Evolutionary conservation across 2,797 vertebrate species (phyloP).

Genomic region (Cuniculus paca): DNA sequence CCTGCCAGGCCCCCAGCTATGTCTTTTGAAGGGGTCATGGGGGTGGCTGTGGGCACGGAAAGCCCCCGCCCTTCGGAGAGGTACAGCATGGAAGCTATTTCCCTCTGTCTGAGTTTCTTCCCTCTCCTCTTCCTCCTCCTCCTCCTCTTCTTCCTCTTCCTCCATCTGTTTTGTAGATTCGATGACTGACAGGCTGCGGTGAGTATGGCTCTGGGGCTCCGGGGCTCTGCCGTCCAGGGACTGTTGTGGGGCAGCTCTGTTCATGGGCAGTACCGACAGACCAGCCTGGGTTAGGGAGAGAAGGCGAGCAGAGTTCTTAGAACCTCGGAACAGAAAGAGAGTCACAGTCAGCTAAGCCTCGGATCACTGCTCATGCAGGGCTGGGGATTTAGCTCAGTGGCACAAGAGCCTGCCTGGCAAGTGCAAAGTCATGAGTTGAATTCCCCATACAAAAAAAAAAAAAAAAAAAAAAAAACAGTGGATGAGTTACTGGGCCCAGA

Average conservation of each 20-base stretch:
- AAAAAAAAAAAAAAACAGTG: too few species aligned
- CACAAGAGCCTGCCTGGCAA: too few species aligned
- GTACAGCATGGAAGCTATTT: not conserved
- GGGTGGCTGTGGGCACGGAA: constrained; percentile 49
- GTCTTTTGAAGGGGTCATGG: constrained; percentile 89
- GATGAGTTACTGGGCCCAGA: not conserved
- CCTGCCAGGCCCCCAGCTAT: constrained; percentile 92
- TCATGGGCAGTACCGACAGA: constrained; percentile 75
- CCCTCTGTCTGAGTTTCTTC: not conserved
- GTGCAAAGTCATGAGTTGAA: too few species aligned
- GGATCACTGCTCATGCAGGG: not conserved
- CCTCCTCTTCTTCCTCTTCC: not conserved
- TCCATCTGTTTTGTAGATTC: constrained; percentile 53
- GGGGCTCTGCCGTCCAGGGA: constrained; percentile 49
- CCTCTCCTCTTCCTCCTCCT: not conserved
- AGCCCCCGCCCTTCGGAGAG: constrained; percentile 66
- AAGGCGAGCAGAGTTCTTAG: constrained; percentile 60
- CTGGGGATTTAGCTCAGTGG: too few species aligned
- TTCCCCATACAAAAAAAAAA: too few species aligned
- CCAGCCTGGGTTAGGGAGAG: constrained; percentile 49
- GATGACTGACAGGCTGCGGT: constrained; percentile 68
- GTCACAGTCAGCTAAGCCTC: not conserved
- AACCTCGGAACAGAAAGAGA: not conserved
- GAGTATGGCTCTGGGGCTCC: constrained; percentile 47
- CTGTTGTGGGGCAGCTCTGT: not conserved